Base-by-base conservation (phyloP, 2,113 vertebrate genomes). In the Micronycteris hirsuta region DNA sequence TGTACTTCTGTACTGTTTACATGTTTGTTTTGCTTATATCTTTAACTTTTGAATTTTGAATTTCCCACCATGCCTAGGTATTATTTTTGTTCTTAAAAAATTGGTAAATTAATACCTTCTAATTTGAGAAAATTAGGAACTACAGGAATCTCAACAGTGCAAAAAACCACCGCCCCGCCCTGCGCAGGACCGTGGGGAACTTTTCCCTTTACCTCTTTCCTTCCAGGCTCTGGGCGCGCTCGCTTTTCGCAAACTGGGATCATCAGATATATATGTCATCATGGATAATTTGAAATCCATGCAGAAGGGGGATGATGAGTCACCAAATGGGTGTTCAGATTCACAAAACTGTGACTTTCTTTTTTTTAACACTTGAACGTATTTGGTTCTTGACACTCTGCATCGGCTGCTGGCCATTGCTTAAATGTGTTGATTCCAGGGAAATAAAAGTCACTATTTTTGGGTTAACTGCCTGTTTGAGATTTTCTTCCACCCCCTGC, bases 41-140 rank as follows among this genome's bases (percentile, higher is more conserved):
- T 93, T 92, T 49, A 68, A n/a, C 45, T 89, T 89, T 67, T 41
- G 20, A 80, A 63, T 89, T 89, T 67, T 41, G 20, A 80, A 63
- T 91, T 89, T 63, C 4, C 49, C 65, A 68, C 20, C 47, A 10
- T 84, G 68, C 28, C 17, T 16, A 33, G 43, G 4, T 38, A 45
- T 83, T 83, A 17, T 3, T 82, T 93, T 76, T 68, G 19, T 80
- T 82, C 61, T 91, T 76, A 33, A 82, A 70, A 73, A 28, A 11
- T 88, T 47, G 78, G 73, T 28, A 11, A 76, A 33, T 74, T 12
- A 52, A 43, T 47, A 38, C 16, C n/a, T 3, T 6, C 49, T 95
- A 63, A 74, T n/a, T 80, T 67, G 61, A 38, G 61, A 13, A 68
- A 95, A 84, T 28, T 82, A 56, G 77, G 67, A 76, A 38, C 47